Conservation (phyloP, 1,140 invertebrate species). For the Kradibia gibbosae region DNA sequence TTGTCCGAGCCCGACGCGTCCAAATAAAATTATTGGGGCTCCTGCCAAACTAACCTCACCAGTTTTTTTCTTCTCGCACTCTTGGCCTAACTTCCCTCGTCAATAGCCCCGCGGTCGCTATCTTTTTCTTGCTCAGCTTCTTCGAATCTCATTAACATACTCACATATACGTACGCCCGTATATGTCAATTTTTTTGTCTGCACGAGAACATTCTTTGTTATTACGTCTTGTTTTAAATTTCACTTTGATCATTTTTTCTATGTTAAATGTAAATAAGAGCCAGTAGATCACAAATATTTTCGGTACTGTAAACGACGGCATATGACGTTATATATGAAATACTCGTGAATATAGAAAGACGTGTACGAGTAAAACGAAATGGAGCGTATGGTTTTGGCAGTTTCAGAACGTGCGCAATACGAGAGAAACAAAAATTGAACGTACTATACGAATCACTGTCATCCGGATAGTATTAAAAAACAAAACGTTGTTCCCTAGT, state of each 20-base stretch:
- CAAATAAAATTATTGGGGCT: conserved; percentile 34
- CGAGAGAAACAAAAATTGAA: conserved; percentile 1
- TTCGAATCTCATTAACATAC: not conserved
- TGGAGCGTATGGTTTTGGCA: conserved; percentile 20
- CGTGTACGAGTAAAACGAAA: conserved; percentile 1
- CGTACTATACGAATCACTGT: not conserved
- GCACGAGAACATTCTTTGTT: not conserved
- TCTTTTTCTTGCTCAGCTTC: not conserved
- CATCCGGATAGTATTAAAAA: not conserved
- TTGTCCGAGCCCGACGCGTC: conserved; percentile 12
- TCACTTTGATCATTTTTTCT: not conserved
- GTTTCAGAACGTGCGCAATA: conserved; percentile 4
- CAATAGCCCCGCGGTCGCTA: not conserved
- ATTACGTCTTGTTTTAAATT: not conserved
- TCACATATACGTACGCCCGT: not conserved
- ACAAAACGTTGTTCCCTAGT: not conserved
- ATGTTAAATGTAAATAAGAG: conserved; percentile 27
- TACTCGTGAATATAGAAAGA: not conserved
- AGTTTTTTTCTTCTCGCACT: conserved; percentile 19
- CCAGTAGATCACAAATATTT: conserved; percentile 32
- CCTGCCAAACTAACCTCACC: conserved; percentile 28
- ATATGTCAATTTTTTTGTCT: not conserved
- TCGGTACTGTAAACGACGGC: not conserved
- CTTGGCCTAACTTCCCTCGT: not conserved
- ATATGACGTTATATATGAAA: not conserved